Base-by-base conservation (phyloP, 2,113 vertebrate species). In the Kobus ellipsiprymnus region DNA sequence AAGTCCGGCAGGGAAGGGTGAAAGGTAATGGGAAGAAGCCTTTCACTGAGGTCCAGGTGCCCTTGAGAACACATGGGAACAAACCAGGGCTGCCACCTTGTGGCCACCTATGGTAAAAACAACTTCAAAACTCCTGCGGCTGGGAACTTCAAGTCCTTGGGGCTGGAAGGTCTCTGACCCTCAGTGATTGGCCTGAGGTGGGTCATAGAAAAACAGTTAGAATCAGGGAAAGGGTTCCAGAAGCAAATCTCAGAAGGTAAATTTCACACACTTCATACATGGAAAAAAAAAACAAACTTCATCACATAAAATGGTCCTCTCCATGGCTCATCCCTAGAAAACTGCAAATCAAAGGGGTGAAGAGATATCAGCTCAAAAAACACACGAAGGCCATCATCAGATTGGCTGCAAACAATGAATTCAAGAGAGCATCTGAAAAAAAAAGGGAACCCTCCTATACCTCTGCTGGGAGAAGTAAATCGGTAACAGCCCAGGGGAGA, bases 241-340 rank as follows among this genome's bases (percentile, higher is more conserved):
- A 77, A 46, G 13, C 40, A 25, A 27, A 25, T 46, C 40, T 46
- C 25, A 46, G 3, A 14, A 14, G 40, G 40, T 77, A 27, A 27
- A 77, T 77, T 46, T 77, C 40, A 77, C 40, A 67, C 33, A 67
- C 33, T 4, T 77, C 13, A 27, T 14, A 46, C 10, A n/a, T 23
- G 12, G 16, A 0, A 0, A 0, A 1, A 13, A 4, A 27, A 4
- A 15, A 27, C 2, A 77, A 27, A 1, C 12, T 62, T 15, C 3
- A 7, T 62, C 30, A 74, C 21, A 74, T 25, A 40, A 44, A 44
- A 74, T 25, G 11, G 21, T 74, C 36, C 71, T 14, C 23, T 25
- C 21, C 36, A 13, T 25, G 21, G 23, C 23, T 77, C 36, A 40
- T 46, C 25, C 13, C 13, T 78, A 78, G 25, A 78, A 44, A 78